Evolutionary conservation across 2,113 vertebrate genomes (phyloP).

Genomic region (Lycaon pictus): DNA sequence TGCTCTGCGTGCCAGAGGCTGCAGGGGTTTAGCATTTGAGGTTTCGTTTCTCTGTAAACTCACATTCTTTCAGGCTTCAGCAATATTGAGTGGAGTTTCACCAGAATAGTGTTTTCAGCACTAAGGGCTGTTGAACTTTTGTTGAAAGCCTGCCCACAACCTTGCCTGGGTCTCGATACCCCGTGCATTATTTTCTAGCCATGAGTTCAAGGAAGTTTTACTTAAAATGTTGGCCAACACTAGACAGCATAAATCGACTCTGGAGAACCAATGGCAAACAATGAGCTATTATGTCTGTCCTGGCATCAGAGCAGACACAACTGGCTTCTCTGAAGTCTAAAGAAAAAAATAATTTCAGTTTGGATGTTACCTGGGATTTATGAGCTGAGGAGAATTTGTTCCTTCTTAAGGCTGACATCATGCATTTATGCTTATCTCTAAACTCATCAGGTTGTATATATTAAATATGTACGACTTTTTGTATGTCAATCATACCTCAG

Average conservation of each 20-base stretch:
- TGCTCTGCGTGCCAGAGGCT: background rate
- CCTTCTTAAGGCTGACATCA: constrained; percentile 44
- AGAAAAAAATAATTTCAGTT: background rate
- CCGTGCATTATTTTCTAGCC: background rate
- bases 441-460: background rate
- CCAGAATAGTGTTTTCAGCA: background rate
- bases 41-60: constrained; percentile 18
- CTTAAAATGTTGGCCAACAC: constrained; percentile 3
- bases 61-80: background rate
- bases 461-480: constrained; percentile 21
- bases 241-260: background rate
- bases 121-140: background rate
- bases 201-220: constrained; percentile 46
- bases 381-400: background rate
- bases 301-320: background rate
- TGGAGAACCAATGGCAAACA: background rate
- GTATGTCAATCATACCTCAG: background rate
- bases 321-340: constrained; percentile 4
- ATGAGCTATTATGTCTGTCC: background rate
- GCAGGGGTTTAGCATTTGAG: background rate
- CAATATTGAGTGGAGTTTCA: background rate
- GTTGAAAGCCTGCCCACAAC: background rate
- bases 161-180: background rate
- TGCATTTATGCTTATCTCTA: background rate
- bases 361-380: constrained; percentile 3